Evolutionary conservation across 2,888 invertebrate genomes (phyloP).

Genomic region (Parasteatoda lunata): DNA sequence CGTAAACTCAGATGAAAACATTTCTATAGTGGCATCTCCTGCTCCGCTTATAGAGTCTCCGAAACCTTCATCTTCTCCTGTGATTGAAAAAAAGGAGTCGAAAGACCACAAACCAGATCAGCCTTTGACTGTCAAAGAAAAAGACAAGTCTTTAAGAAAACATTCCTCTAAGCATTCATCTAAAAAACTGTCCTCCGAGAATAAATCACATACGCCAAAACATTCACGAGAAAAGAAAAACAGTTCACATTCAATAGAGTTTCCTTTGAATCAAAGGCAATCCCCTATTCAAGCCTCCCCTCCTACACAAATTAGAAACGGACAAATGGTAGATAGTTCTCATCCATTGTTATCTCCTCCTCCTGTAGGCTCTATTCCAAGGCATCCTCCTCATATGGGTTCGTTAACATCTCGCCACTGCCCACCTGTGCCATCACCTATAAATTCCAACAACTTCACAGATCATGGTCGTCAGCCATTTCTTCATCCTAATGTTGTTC

Average conservation of each 20-base stretch:
- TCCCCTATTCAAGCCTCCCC: slow-evolving; percentile 59
- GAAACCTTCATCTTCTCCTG: slow-evolving; percentile 13
- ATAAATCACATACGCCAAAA: slow-evolving; percentile 29
- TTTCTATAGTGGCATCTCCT: slow-evolving; percentile 37
- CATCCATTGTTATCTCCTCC: slow-evolving; percentile 65
- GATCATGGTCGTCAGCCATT: slow-evolving; percentile 48
- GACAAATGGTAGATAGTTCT: slow-evolving; percentile 35
- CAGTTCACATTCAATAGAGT: not conserved
- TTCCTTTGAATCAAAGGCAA: slow-evolving; percentile 21
- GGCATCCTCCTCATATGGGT: slow-evolving; percentile 51
- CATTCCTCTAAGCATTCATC: slow-evolving; percentile 36
- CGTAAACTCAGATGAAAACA: slow-evolving; percentile 55
- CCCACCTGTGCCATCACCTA: slow-evolving; percentile 67
- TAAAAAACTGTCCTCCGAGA: slow-evolving; percentile 28
- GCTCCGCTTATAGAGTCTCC: slow-evolving; percentile 35
- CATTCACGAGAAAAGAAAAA: slow-evolving; percentile 46
- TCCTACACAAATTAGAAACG: slow-evolving; percentile 31
- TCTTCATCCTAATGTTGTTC: slow-evolving; percentile 54
- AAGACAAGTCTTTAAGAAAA: slow-evolving; percentile 41
- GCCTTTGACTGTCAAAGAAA: slow-evolving; percentile 20
- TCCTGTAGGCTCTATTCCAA: slow-evolving; percentile 54
- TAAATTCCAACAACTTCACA: slow-evolving; percentile 26
- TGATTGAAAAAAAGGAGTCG: slow-evolving; percentile 20
- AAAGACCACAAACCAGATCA: slow-evolving; percentile 34
- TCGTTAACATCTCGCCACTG: slow-evolving; percentile 28